phyloP scores from a whole-genome alignment of 2,113 vertebrate species.

The Numenius arquata region DNA sequence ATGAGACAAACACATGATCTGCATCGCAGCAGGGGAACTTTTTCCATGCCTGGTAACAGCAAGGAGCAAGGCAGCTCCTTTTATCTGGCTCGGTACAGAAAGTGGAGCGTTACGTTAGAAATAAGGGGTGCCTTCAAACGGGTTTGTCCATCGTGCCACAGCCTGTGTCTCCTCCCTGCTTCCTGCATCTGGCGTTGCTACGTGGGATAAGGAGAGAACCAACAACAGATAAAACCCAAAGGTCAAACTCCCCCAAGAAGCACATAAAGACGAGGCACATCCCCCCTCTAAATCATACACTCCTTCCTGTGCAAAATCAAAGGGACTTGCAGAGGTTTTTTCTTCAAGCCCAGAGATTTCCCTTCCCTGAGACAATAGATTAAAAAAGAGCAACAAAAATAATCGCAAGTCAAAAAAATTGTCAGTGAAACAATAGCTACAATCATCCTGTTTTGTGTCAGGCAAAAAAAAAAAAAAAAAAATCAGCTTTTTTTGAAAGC shows the following conservation, averaged over 20 bases:
- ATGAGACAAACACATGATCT: conserved; percentile 34
- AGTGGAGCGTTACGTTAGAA: not conserved
- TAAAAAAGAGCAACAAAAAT: conserved; percentile 28
- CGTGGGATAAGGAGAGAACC: not conserved
- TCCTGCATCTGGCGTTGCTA: not conserved
- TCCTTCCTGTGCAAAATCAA: not conserved
- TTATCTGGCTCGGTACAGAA: not conserved
- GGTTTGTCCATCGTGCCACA: not conserved
- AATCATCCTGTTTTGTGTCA: not conserved
- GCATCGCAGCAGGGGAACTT: not conserved
- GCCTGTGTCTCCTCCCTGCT: not conserved
- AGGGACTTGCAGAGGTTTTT: not conserved
- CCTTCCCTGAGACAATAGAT: not conserved
- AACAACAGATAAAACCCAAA: not conserved
- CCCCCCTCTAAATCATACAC: not conserved
- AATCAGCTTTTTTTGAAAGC: not conserved
- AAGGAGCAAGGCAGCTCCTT: conserved; percentile 9
- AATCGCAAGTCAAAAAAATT: not conserved
- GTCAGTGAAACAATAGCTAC: not conserved
- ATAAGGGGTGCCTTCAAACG: not conserved
- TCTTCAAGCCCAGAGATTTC: not conserved
- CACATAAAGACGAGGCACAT: not conserved
- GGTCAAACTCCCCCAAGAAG: not conserved
- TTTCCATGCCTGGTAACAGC: conserved; percentile 34
- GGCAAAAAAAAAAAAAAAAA: not conserved